Base-by-base conservation (phyloP, 2,797 vertebrate species). In the Hypotaenidia okinawae region DNA sequence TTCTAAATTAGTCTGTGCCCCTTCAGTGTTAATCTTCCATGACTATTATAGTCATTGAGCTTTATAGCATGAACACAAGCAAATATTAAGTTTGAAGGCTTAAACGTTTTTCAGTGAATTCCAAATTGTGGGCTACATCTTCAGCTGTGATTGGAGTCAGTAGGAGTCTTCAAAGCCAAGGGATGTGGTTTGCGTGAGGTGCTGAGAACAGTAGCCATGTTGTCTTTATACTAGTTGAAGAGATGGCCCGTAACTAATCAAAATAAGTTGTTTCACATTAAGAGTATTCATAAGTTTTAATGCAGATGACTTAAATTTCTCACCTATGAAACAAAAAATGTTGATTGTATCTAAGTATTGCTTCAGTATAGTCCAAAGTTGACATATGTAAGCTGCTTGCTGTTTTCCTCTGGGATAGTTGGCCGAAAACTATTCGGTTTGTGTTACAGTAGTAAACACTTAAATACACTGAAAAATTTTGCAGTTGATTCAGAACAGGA, bases 11-110 rank as follows among this genome's bases (percentile, higher is more conserved):
- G 91, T 58, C 75, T 92, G 57, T 94, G 91, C 64, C 93, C 80
- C 90, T 93, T 94, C 90, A 94, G 91, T 25, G 78, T 94, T 93
- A 95, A 97, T 96, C 95, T 96, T 95, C 95, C 91, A 87, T 95
- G 84, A 94, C 94, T 92, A 94, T 87, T 90, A 94, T 83, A 94
- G 94, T 90, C 90, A 94, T 91, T 94, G 90, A 94, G 90, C 84
- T 97, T 97, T 95, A 94, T 80, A 85, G 91, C 88, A 91, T 92
- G 90, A 95, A 90, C 88, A 90, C 84, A 95, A 92, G 90, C 88
- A 97, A 97, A 96, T 96, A 95, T 87, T 84, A 94, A 94, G 77
- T 94, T 95, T 80, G 72, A 80, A 90, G 88, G 77, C 75, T 93
- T 87, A 87, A 87, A 84, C 87, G 86, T 87, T 94, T 94, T 93